Percentiles rank a stretch among this genome's conserved stretches.
Evolutionary conservation across 64 coral and sea anemone species (phyloP).

Genomic region (Orbicella faveolata): DNA sequence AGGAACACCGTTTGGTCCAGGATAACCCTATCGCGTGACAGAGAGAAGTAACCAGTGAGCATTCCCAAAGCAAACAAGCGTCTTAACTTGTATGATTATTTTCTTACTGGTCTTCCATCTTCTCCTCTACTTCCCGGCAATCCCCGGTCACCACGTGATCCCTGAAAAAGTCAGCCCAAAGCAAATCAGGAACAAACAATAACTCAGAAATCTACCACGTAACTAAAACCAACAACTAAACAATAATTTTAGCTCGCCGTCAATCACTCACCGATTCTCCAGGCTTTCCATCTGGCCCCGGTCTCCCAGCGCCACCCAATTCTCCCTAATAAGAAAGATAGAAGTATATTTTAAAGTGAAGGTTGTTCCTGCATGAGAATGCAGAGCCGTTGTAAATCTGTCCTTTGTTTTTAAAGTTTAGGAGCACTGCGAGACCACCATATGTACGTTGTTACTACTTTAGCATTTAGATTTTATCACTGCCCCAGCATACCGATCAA

Average conservation of each 20-base stretch:
- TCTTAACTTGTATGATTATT: not conserved
- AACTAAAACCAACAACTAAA: not conserved
- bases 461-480: no score
- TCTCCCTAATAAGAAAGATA: not conserved
- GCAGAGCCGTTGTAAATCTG: not conserved
- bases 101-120: not conserved
- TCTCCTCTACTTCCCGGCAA: constrained; percentile 3
- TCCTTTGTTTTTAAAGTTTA: no score
- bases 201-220: not conserved
- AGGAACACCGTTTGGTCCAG: not conserved
- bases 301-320: not conserved
- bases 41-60: not conserved
- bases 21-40: constrained; percentile 11
- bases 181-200: not conserved
- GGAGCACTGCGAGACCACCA: no score
- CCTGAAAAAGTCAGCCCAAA: not conserved
- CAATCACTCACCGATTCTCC: not conserved
- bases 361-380: not conserved
- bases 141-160: not conserved
- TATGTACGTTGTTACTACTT: no score
- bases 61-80: not conserved
- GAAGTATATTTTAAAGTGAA: not conserved
- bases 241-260: not conserved
- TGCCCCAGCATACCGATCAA: no score
- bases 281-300: constrained; percentile 6